Percentiles rank a stretch among this genome's conserved stretches.
These are phyloP conservation scores for Panurus biarmicus DNA, from an alignment of 2,113 vertebrate genomes.

Conservation along the genomic window DNA sequence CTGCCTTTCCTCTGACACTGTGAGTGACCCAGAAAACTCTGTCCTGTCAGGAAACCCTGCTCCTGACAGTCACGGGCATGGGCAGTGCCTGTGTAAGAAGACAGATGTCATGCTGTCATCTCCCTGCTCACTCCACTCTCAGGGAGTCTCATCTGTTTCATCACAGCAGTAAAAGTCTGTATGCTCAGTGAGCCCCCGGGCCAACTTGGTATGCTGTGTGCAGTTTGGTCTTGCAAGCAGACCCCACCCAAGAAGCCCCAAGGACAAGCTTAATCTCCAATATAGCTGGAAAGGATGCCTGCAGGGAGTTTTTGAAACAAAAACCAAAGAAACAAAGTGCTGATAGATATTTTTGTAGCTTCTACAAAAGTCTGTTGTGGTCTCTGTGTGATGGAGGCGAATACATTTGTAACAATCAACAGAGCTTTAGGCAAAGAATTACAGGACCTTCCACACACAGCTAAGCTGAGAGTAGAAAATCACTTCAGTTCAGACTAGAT, in stretches of 20 bases:
- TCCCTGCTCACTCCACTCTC: background rate
- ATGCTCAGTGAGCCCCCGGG: background rate
- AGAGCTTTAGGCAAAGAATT: background rate
- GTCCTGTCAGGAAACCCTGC: background rate
- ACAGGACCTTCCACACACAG: background rate
- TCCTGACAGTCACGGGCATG: accelerated
- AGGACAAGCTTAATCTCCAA: background rate
- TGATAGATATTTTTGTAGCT: background rate
- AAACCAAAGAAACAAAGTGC: background rate
- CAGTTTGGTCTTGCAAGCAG: background rate
- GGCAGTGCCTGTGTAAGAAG: background rate
- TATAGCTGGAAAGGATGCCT: background rate
- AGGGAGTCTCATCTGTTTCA: background rate
- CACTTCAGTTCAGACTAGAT: background rate
- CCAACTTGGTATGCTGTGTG: background rate
- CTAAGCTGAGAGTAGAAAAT: background rate
- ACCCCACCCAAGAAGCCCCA: background rate
- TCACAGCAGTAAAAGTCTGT: background rate
- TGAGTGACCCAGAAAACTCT: background rate
- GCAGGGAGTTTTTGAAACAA: background rate
- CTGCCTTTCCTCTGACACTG: background rate
- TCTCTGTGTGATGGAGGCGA: background rate
- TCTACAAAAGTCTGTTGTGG: background rate
- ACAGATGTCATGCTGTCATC: no score
- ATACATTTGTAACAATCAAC: background rate